Evolutionary conservation across 2,113 vertebrate species (phyloP), one percentile per base, ranked within the genome.

Genomic region (Arenaria interpres): DNA sequence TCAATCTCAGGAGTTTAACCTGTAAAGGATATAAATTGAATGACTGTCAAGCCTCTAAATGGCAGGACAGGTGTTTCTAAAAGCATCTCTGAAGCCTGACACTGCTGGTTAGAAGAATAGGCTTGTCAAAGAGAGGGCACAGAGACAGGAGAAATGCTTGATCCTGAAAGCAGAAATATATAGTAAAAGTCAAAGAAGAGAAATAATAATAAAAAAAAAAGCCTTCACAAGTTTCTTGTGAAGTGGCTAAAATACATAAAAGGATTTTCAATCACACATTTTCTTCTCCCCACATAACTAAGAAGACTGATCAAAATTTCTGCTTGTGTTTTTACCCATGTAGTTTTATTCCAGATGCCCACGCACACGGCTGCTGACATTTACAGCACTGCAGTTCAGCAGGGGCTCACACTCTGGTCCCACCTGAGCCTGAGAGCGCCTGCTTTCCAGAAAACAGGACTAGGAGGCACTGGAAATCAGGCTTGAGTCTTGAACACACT

Each of bases 1-100:
- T 68, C 66, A 74, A 77, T 88, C 85, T 94, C 23, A 4, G 50
- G 82, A 78, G 77, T 88, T 91, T 83, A 85, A 39, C 64, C n/a
- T n/a, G 21, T 45, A 73, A 68, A 93, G 27, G 39, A 33, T 63
- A 90, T 41, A 85, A 95, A 88, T 1, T 80, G 57, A 97, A 79
- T 62, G 48, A 62, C 57, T 76, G 81, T 89, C 79, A 96, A 95
- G 51, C 30, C 69, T 88, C 66, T 93, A 3, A n/a, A 63, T 4
- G 37, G 80, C 39, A 85, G 50, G 68, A 90, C 62, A 93, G 88
- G 48, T 93, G 68, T 85, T 85, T 84, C 80, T 97, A 90, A 97
- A 96, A 95, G 91, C 60, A 76, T 32, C 53, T 88, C 62, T 95
- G 73, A 95, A 67, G 81, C 37, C 76, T 94, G 82, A 93, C 79